Evolutionary conservation across 2,113 vertebrate species (phyloP), one percentile per base, ranked within the genome.

Genomic region (Morphnarchus princeps): DNA sequence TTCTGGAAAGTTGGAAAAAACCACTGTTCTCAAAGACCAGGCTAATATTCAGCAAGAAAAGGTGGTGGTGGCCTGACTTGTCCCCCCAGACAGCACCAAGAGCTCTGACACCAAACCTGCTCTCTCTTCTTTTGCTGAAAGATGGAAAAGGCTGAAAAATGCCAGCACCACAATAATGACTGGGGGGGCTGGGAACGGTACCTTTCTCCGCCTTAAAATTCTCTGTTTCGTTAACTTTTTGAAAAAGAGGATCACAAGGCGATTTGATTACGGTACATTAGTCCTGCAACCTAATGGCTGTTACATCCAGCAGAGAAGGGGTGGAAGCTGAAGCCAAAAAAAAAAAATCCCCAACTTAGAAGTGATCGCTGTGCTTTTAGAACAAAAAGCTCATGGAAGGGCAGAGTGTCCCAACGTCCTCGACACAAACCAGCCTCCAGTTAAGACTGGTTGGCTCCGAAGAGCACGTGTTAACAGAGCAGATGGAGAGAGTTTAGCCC

Each of bases 181-280:
- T 3, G 14, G 11, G 32, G 52, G 17, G 19, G 17, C 12, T 66
- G 50, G 32, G 31, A 65, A 40, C 0, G 4, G 24, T 34, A 7
- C 34, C 6, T 55, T 74, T 55, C 14, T 4, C 24, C 3, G 11
- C 34, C 40, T 61, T 40, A 32, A 52, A 59, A 40, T 8, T 5
- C 52, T 58, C 36, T 3, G 4, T 29, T 71, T 45, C 4, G 6
- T 52, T 28, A 22, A 36, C 17, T 58, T 43, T 32, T 72, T 2
- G 0, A 58, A 79, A 50, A 52, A 32, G 32, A 24, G 24, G 36
- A 8, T 21, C 17, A 7, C 24, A 7, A 43, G 24, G 28, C 0
- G 0, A 14, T 34, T 47, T 10, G 13, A 5, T 73, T 21, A 12
- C 16, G 2, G 24, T 8, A 3, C 12, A 2, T 18, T 5, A 10